These are phyloP conservation scores for Lasiurus borealis DNA, from an alignment of 2,113 vertebrate genomes.

Conservation along the genomic window DNA sequence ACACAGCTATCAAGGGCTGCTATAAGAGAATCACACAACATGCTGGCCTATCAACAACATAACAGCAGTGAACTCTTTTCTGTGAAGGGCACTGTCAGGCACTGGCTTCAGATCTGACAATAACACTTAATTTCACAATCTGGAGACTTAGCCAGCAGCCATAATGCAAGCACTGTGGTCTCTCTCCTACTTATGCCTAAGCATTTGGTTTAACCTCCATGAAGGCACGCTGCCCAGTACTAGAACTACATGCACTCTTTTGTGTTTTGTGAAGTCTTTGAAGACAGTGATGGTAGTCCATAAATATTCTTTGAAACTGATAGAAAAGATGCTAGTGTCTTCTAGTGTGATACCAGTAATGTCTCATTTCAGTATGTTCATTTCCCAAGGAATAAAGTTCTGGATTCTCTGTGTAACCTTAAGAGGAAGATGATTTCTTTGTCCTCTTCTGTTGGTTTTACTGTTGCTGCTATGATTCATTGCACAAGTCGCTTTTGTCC, in stretches of 20 bases:
- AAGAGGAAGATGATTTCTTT: neutral
- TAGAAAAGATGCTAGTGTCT: neutral
- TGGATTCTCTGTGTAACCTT: neutral
- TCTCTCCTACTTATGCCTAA: neutral
- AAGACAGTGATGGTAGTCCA: neutral
- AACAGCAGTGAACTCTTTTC: neutral
- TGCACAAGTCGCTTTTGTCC: neutral
- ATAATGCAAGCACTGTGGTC: neutral
- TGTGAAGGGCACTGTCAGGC: neutral
- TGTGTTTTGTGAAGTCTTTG: neutral
- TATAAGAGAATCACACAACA: neutral
- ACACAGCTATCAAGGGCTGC: neutral
- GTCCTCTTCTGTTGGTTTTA: neutral
- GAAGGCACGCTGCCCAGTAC: neutral
- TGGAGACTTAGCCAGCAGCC: neutral
- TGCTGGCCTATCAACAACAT: neutral
- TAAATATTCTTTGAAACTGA: neutral
- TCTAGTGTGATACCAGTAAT: neutral
- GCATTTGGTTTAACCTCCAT: neutral
- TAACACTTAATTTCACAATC: neutral
- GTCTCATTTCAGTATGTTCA: neutral
- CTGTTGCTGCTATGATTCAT: neutral
- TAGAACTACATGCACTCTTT: neutral
- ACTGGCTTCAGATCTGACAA: neutral
- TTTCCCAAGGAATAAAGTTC: neutral